Evolutionary conservation across 2,113 vertebrate genomes (phyloP).

Genomic region (Picathartes gymnocephalus): DNA sequence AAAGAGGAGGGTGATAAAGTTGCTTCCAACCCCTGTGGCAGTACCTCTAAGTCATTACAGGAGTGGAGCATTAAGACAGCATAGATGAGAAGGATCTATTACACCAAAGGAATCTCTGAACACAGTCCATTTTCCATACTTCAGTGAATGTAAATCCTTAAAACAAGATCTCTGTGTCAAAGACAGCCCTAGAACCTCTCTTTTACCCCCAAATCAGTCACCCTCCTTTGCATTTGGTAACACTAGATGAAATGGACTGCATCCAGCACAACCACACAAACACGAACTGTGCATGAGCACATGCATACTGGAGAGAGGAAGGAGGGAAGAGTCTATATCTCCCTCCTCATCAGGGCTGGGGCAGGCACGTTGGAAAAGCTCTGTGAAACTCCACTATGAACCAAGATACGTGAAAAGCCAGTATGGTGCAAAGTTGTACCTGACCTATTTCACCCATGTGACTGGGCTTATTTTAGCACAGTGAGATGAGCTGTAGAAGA

Average conservation of each 20-base stretch:
- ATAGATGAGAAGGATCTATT: not conserved
- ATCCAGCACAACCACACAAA: not conserved
- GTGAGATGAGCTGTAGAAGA: not conserved
- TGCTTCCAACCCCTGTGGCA: not conserved
- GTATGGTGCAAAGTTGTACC: accelerated
- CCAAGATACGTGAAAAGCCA: not conserved
- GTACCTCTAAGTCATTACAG: not conserved
- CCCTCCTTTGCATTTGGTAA: not conserved
- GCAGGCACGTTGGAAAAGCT: not conserved
- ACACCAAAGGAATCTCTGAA: not conserved
- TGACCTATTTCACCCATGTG: not conserved
- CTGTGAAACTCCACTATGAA: not conserved
- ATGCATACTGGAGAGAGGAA: accelerated
- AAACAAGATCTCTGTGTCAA: not conserved
- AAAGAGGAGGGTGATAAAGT: not conserved
- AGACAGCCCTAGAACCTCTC: not conserved
- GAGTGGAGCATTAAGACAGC: not conserved
- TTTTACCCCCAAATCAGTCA: not conserved
- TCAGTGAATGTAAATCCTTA: not conserved
- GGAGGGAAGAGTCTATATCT: not conserved
- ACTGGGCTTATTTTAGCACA: conserved; percentile 4
- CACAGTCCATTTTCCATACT: not conserved
- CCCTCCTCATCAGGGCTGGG: not conserved
- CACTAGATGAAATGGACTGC: not conserved
- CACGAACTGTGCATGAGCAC: accelerated